Evolutionary conservation across 2,888 invertebrate genomes (phyloP), one percentile per base, ranked within the genome.

Genomic region (Oligia latruncula): DNA sequence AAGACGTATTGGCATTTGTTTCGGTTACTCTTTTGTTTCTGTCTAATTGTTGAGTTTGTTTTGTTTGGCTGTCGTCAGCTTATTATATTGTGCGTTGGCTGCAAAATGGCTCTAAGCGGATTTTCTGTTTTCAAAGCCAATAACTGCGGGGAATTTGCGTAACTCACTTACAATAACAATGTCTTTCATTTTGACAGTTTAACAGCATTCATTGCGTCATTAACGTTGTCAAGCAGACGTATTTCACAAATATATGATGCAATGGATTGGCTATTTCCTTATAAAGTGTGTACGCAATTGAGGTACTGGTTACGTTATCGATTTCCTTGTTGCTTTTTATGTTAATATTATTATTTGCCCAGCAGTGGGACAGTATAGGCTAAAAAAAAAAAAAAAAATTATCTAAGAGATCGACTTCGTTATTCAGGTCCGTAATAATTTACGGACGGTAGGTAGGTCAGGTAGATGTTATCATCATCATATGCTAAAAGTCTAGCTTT

Each of bases 1-100:
- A 40, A 74, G 46, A 65, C 62, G 46, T 58, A 84, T 81, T 60
- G 52, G 43, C n/a, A 40, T 80, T 74, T 74, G 49, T 77, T 71
- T 68, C 66, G 20, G 35, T 72, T 75, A 55, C 64, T 77, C 70
- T 49, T 58, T 80, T 80, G 74, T 74, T 81, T 66, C n/a, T 9
- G 40, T 15, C 23, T 52, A 80, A 81, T 73, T 81, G 74, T 52
- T 40, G 35, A 15, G 49, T 67, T 71, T 60, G 49, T 68, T 52
- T 78, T 66, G 66, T 71, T 66, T 40, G 6, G 9, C n/a, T n/a
- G 15, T 71, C 62, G 40, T 67, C 55, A 67, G 66, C 46, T 71
- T 29, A 49, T 77, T 71, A 60, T 5, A 23, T 66, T 72, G 40
- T 46, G n/a, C 6, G 64, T 80, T n/a, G 20, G 2, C 17, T 29